Base-by-base conservation (phyloP, 2,888 invertebrate species). In the Elmis aenea region DNA sequence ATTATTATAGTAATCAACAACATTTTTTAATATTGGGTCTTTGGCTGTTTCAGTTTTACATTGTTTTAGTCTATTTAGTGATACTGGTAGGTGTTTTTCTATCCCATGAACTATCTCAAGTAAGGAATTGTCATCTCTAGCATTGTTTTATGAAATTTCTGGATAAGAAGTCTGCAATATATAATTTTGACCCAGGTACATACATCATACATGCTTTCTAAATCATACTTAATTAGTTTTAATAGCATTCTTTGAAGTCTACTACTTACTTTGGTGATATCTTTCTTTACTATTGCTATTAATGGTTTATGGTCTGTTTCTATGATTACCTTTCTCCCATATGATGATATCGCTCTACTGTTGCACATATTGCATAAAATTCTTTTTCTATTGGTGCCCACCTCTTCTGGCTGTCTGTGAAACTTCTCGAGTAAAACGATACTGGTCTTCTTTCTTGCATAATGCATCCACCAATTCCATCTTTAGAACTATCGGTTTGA, bases 201-300 rank as follows among this genome's bases (percentile, higher is more conserved):
- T 36, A 36, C n/a, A 6, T 12, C 2, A 28, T 11, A n/a, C n/a
- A n/a, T n/a, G n/a, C n/a, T n/a, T 30, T 14, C 13, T 33, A 33
- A 1, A 13, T 10, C 9, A 10, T 44, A 45, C 32, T 42, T 46
- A 23, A 48, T 29, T 8, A 52, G 18, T 41, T 50, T 51, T 3
- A 54, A 5, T 13, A 48, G 41, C 48, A 54, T 48, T 25, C 48
- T 8, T 38, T 53, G 50, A 14, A 55, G 30, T 12, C 51, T 42
- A 23, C 42, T 25, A 38, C 10, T 30, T 16, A 42, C 12, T n/a
- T 37, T 37, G 12, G 1, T 6, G 2, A 51, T 42, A 22, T 50
- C 41, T 42, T 52, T 52, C n/a, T 27, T 32, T 11, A 48, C 31
- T 13, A 51, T 43, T 8, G 42, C 12, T 3, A 51, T 35, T 6